These are phyloP conservation scores for Gallinago media DNA, from an alignment of 2,113 vertebrate species.

Conservation along the genomic window DNA sequence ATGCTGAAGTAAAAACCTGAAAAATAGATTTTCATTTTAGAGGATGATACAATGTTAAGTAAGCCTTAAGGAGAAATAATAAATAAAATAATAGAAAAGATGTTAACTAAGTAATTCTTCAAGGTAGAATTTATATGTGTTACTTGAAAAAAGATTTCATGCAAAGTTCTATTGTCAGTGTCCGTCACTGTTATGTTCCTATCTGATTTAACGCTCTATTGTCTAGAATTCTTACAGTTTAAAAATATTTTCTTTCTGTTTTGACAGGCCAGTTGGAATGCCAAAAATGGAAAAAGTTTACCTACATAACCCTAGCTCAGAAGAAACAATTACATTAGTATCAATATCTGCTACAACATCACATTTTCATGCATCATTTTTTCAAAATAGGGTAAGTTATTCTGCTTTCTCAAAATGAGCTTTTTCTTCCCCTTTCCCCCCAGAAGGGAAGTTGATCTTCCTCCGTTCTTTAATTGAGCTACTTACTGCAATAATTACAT, in stretches of 20 bases:
- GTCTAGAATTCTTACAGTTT: background rate
- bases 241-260: conserved; percentile 10
- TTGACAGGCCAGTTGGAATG: conserved; percentile 95
- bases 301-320: conserved; percentile 98
- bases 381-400: conserved; percentile 96
- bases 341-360: conserved; percentile 99
- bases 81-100: background rate
- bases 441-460: background rate
- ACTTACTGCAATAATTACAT: background rate
- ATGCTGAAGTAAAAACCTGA: background rate
- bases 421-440: background rate
- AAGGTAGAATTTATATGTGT: background rate
- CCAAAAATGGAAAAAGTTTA: conserved; percentile 99
- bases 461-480: background rate
- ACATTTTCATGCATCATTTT: conserved; percentile 99
- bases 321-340: conserved; percentile 97
- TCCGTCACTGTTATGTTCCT: background rate
- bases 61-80: background rate
- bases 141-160: background rate
- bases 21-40: background rate
- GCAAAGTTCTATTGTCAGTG: background rate
- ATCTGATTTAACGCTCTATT: background rate
- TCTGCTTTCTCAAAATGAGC: background rate
- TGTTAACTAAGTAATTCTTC: background rate
- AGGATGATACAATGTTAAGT: background rate